Evolutionary conservation across 2,797 vertebrate genomes (phyloP), one percentile per base, ranked within the genome.

Genomic region (Chrosomus eos): DNA sequence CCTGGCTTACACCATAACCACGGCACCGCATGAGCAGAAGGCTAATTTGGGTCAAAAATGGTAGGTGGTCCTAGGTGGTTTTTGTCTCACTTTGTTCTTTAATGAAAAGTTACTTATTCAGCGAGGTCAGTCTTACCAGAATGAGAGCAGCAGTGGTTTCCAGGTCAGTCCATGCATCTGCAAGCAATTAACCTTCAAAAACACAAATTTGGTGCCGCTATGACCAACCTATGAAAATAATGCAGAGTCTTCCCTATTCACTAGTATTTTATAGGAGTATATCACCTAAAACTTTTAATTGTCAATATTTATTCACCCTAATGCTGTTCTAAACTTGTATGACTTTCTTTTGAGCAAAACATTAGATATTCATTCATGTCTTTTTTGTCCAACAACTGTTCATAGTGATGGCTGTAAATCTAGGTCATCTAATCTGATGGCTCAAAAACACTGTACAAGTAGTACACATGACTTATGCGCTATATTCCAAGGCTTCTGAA

Each of bases 11-110:
- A 71, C 58, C 40, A 84, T 88, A 87, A 83, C 60, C 82, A n/a
- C 87, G 51, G 64, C 82, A 85, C 18, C 88, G 88, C 77, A 88
- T 74, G 67, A 88, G 58, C 70, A 81, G 1, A 53, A 64, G 87
- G 82, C 86, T 86, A 90, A 89, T 89, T 87, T 92, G 89, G 86
- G 87, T 88, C 83, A 84, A 53, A 31, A 79, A 89, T 76, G 64
- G 86, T 74, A 90, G 93, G 93, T 93, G 92, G 92, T 92, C 91
- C 89, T 88, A 90, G 93, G 93, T 94, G 93, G 92, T 92, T 91
- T 89, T 77, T 67, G 83, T 38, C 10, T 84, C 28, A 38, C 31
- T 48, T 48, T 7, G 31, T 45, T 88, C 87, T 87, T 70, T 82
- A 90, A 93, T 89, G 90, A 91, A 87, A 95, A 93, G 93, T 89